Percentiles rank a stretch among this genome's conserved stretches.
Conservation (phyloP, 2,888 invertebrate genomes). For the Eudasyphora cyanicolor region DNA sequence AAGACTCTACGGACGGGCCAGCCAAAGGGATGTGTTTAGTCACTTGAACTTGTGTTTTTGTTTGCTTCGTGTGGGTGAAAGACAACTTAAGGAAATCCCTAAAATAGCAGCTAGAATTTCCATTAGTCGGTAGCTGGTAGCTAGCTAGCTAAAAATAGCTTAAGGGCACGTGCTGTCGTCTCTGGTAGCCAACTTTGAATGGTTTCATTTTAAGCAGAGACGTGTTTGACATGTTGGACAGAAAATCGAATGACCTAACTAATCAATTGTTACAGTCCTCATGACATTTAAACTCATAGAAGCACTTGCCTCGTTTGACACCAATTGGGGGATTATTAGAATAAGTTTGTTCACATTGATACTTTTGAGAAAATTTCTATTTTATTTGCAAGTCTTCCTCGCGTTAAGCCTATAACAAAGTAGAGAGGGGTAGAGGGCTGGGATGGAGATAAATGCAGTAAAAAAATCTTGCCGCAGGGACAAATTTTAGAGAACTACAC, state of each 20-base stretch:
- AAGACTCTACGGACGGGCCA: constrained; percentile 27
- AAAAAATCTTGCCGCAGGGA: too few species aligned
- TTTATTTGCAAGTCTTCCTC: too few species aligned
- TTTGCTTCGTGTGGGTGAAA: background rate
- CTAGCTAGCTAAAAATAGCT: constrained; percentile 50
- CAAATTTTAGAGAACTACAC: too few species aligned
- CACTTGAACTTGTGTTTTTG: constrained; percentile 24
- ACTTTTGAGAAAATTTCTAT: too few species aligned
- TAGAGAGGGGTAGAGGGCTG: too few species aligned
- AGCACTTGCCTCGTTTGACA: background rate
- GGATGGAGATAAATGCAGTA: too few species aligned
- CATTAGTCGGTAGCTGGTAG: constrained; percentile 48
- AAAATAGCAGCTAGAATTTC: constrained; percentile 35
- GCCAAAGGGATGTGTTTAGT: constrained; percentile 37
- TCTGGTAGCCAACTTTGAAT: constrained; percentile 23
- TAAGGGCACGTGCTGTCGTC: constrained; percentile 56
- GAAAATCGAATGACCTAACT: constrained; percentile 18
- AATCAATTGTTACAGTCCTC: constrained; percentile 28
- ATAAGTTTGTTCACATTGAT: too few species aligned
- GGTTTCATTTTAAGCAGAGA: constrained; percentile 14
- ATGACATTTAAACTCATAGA: background rate
- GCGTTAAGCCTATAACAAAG: too few species aligned
- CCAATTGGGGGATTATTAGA: background rate
- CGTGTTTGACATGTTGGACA: constrained; percentile 19
- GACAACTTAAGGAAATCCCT: background rate